These are phyloP conservation scores for Centruroides sculpturatus DNA, from an alignment of 1,140 invertebrate genomes.

Conservation along the genomic window DNA sequence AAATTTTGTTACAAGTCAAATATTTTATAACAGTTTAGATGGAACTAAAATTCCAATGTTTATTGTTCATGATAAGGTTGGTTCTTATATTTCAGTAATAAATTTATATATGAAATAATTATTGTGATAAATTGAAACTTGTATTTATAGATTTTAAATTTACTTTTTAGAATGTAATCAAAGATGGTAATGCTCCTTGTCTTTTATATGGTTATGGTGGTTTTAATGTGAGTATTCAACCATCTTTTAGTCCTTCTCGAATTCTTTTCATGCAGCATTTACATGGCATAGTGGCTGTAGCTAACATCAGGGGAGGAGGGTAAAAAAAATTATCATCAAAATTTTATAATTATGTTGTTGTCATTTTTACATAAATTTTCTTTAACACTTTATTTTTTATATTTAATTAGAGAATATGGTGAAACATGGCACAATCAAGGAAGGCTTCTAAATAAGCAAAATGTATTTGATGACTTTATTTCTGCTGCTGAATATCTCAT, in stretches of 20 bases:
- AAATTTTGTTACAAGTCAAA: constrained; percentile 69
- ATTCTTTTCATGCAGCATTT: constrained; percentile 83
- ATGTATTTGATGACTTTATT: constrained; percentile 94
- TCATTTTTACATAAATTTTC: not conserved
- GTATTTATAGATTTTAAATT: no score
- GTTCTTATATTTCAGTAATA: no score
- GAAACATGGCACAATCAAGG: constrained; percentile 93
- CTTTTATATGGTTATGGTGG: constrained; percentile 95
- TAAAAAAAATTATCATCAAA: constrained; percentile 28
- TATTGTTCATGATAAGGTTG: constrained; percentile 66
- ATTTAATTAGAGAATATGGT: constrained; percentile 71
- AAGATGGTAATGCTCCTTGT: constrained; percentile 55
- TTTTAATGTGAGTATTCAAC: constrained; percentile 83
- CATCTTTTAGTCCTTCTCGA: constrained; percentile 63
- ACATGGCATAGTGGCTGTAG: constrained; percentile 70
- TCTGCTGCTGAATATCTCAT: constrained; percentile 73
- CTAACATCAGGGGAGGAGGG: constrained; percentile 93
- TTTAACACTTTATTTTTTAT: constrained; percentile 3
- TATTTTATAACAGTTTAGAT: constrained; percentile 91
- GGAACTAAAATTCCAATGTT: constrained; percentile 96
- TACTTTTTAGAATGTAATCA: constrained; percentile 34
- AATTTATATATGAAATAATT: no score
- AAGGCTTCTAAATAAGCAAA: constrained; percentile 84
- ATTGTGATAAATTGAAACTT: no score
- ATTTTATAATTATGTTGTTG: not conserved